phyloP scores from a whole-genome alignment of 2,113 vertebrate species.

The Heterocephalus glaber region DNA sequence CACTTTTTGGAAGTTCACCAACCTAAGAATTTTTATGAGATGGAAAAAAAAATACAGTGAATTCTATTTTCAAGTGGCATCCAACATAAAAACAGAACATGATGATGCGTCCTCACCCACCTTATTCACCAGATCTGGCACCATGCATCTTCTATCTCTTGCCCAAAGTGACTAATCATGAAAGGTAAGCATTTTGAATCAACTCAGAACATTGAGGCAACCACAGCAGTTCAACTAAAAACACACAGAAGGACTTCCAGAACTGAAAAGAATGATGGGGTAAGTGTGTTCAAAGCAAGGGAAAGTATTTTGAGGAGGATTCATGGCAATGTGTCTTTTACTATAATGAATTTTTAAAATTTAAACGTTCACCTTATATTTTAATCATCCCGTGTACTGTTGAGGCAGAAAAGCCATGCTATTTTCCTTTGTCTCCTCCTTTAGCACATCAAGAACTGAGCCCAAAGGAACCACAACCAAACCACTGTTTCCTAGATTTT shows the following conservation, averaged over 20 bases:
- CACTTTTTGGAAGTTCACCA: background rate
- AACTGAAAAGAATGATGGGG: background rate
- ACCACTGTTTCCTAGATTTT: background rate
- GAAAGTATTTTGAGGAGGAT: background rate
- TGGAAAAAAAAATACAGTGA: background rate
- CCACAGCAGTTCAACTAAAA: background rate
- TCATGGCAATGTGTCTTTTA: background rate
- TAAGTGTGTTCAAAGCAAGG: background rate
- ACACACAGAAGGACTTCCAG: background rate
- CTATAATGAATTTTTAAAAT: background rate
- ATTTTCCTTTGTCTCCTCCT: background rate
- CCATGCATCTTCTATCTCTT: background rate
- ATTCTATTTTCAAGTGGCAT: background rate
- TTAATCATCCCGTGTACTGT: background rate
- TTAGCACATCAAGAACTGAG: background rate
- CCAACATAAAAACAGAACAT: background rate
- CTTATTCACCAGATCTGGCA: background rate
- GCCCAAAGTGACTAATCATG: background rate
- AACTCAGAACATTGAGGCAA: background rate
- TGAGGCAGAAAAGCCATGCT: background rate
- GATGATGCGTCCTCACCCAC: background rate
- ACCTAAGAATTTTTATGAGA: background rate
- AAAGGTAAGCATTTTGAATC: background rate
- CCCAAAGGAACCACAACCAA: background rate
- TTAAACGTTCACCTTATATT: background rate